Evolutionary conservation across 35 echinoderm and acorn worm species (phyloP), one percentile per base, ranked within the genome.

Genomic region (Ophioderma brevispina): DNA sequence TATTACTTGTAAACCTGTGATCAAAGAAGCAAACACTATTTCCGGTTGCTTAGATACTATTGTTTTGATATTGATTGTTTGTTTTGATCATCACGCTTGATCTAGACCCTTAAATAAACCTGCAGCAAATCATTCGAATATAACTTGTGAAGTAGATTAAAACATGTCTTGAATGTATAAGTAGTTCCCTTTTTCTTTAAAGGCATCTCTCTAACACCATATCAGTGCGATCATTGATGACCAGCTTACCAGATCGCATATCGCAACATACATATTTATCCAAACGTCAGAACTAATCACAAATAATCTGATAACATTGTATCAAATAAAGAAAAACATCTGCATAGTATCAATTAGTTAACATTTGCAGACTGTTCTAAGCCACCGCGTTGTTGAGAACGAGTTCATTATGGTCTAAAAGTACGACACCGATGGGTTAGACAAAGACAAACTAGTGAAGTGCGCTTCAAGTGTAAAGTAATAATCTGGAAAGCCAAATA

Each of bases 201-300:
- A n/a, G n/a, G n/a, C n/a, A n/a, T n/a, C n/a, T n/a, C n/a, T n/a
- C n/a, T n/a, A n/a, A n/a, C n/a, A n/a, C n/a, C n/a, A n/a, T n/a
- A 70, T 70, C 59, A 15, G 10, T 2, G n/a, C 23, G 3, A 70
- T 70, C 59, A 70, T 18, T 70, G 59, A 70, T 70, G 59, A 30
- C 59, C 59, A 30, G 59, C 59, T 18, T 70, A 15, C 4, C 23
- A 70, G 59, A 70, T 70, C 59, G 59, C n/a, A 18, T 70, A 70
- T 70, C 59, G 59, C 28, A 70, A 70, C 59, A 70, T 70, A 70
- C n/a, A 70, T 70, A 70, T 70, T 70, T 70, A 25, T 70, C 4
- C 59, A 70, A 70, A 70, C 28, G 59, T 70, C 59, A 70, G 59
- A 70, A 25, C 28, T 3, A 70, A 70, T 70, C 59, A 25, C 41